Conservation (phyloP, 1,140 invertebrate species). For the Drosophila micromelanica region DNA sequence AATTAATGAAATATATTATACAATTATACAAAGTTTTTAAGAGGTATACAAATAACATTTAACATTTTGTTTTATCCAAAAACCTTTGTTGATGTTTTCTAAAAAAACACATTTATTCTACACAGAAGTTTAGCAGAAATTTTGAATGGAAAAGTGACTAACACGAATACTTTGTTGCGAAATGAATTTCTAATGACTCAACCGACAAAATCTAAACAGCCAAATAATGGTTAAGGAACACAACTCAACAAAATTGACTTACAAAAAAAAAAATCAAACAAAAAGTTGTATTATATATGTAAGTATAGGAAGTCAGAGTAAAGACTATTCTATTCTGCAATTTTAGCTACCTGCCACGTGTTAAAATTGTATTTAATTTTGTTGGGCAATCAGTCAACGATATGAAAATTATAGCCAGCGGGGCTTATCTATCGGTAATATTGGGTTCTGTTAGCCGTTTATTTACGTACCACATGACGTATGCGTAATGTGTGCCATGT, state of each 20-base stretch:
- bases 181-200: conserved; percentile 21
- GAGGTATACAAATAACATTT: too few relatives aligned
- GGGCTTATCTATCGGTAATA: conserved; percentile 1
- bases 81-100: too few relatives aligned
- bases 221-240: background rate
- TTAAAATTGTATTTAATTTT: background rate
- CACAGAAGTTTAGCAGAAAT: background rate
- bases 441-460: conserved; percentile 2
- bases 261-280: background rate
- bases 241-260: background rate
- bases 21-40: too few relatives aligned
- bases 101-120: background rate
- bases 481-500: conserved; percentile 11
- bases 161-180: conserved; percentile 13
- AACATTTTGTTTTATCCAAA: too few relatives aligned
- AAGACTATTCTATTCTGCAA: background rate
- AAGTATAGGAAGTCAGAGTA: background rate
- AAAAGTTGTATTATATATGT: too few relatives aligned
- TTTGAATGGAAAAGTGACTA: conserved; percentile 7
- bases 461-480: conserved; percentile 27
- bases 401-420: conserved; percentile 2
- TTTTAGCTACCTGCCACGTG: background rate
- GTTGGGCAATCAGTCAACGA: conserved; percentile 1
- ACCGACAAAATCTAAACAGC: background rate
- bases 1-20: too few relatives aligned